Conservation (phyloP, 2,113 vertebrate species). For the Probosciger aterrimus region DNA sequence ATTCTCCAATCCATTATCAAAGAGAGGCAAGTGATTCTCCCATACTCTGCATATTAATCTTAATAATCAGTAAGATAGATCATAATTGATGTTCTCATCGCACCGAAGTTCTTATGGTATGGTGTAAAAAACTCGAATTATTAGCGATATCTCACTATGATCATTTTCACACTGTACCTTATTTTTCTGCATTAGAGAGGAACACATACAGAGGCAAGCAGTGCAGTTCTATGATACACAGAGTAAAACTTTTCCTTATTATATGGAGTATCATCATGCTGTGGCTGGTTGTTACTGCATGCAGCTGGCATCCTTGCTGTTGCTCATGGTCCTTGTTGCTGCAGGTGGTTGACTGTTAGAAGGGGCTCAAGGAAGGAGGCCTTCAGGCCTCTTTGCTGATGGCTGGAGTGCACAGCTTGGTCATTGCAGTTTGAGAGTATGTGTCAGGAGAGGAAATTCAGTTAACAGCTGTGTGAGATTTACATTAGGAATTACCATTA, state of each 20-base stretch:
- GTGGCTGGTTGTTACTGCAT: fast-evolving
- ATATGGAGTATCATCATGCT: fast-evolving
- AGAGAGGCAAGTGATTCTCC: neutral
- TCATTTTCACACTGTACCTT: neutral
- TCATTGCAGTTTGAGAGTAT: neutral
- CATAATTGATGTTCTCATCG: neutral
- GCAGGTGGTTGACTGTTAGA: neutral
- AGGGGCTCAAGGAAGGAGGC: neutral
- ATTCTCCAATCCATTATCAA: neutral
- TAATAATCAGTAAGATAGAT: neutral
- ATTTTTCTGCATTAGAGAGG: neutral
- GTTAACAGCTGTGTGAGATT: neutral
- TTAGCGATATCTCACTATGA: neutral
- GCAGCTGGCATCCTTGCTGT: neutral
- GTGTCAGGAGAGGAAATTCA: neutral
- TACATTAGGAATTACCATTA: neutral
- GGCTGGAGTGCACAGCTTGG: neutral
- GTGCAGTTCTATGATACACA: neutral
- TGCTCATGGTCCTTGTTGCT: neutral
- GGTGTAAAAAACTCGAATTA: fast-evolving
- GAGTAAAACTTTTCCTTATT: neutral
- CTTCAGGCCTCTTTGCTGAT: neutral
- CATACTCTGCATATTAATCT: neutral
- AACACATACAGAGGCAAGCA: neutral
- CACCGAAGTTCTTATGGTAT: neutral